Base-by-base conservation (phyloP, 1,140 invertebrate genomes). In the Orchestia grillus region DNA sequence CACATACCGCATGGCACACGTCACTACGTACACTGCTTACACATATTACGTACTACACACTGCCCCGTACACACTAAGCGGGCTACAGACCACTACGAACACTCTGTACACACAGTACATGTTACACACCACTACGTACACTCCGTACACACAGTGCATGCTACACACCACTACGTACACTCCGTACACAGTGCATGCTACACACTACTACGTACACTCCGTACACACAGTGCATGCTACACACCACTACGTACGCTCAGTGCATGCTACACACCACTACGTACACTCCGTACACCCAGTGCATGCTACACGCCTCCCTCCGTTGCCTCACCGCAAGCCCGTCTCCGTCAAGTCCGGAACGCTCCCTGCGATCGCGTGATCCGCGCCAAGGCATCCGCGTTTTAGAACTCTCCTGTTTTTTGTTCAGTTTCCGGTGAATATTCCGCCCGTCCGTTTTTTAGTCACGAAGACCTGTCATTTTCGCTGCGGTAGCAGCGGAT, bases 381-480 rank as follows among this genome's bases (percentile, higher is more conserved):
- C 88, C 88, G 88, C 88, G 44, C 88, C 41, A 44, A 91, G 88
- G 41, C 88, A 91, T 91, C 88, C 88, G 88, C 41, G 41, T 91
- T 91, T 91, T 91, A 91, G 88, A 91, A 43, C 88, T 42, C 88
- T 91, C 88, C 41, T 44, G 41, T 91, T 91, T 91, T 91, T 91
- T 91, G 88, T 91, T 91, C 4, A 91, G 88, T 91, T 91, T 91
- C 88, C 88, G 88, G 88, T 91, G 88, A 91, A 91, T 91, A 91
- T 91, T 91, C 88, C 88, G 88, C 41, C 88, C 88, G 88, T 91
- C 88, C 88, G 88, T 91, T 91, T 91, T 91, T 91, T 91, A 91
- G 88, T 91, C 88, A 91, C 88, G 88, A 91, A 91, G 41, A 91
- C 88, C 88, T 91, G 88, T 91, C 88, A 91, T 91, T 91, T 91